These are phyloP conservation scores for Brachionus angularis DNA, from an alignment of 1,140 invertebrate genomes.

Conservation along the genomic window DNA sequence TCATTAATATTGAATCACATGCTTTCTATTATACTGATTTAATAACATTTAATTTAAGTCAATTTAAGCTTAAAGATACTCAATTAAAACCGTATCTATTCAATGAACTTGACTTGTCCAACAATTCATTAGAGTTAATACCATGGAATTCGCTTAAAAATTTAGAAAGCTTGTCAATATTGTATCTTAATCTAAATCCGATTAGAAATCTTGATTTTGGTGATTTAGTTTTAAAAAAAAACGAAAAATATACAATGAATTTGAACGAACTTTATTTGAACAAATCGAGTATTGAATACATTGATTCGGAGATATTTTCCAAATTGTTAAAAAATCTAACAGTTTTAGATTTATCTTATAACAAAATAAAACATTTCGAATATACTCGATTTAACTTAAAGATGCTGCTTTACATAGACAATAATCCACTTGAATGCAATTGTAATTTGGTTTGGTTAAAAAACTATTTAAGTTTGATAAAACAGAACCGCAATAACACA, in stretches of 20 bases:
- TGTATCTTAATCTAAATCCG: conserved; percentile 15
- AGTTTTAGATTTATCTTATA: not conserved
- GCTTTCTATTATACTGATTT: conserved; percentile 12
- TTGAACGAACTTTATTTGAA: conserved; percentile 4
- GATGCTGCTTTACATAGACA: not conserved
- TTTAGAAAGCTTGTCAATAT: not conserved
- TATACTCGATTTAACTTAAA: not conserved
- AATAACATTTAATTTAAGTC: not conserved
- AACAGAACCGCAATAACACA: too few species aligned
- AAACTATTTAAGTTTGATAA: conserved; percentile 18
- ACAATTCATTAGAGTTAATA: conserved; percentile 31
- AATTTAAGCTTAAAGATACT: not conserved
- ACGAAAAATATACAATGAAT: not conserved
- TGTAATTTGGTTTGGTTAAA: conserved; percentile 23
- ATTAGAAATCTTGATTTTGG: not conserved
- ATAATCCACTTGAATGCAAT: conserved; percentile 20
- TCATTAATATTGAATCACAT: not conserved
- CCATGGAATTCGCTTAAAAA: conserved; percentile 27
- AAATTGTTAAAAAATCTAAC: conserved; percentile 13
- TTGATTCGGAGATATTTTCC: not conserved
- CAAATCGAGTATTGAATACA: not conserved
- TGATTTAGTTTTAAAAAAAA: not conserved
- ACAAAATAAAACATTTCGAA: conserved; percentile 12
- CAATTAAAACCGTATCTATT: not conserved
- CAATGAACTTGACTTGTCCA: conserved; percentile 10